These are phyloP conservation scores for Gyps fulvus DNA, from an alignment of 2,113 vertebrate species.

Conservation along the genomic window DNA sequence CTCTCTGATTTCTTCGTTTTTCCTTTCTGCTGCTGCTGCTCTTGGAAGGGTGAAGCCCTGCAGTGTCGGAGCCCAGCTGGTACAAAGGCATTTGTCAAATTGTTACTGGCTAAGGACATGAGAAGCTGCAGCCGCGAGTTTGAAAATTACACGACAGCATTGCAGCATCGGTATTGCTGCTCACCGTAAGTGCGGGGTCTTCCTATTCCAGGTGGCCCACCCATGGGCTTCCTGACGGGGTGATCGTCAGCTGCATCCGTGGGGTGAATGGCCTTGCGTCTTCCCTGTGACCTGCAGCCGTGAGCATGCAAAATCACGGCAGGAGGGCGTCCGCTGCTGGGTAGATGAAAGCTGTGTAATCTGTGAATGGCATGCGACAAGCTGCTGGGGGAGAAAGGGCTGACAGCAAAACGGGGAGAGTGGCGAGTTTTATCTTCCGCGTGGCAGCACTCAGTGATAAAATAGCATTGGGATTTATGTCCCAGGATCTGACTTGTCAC, in stretches of 20 bases:
- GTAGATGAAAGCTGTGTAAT: not conserved
- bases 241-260: rapidly evolving
- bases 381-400: not conserved
- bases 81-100: not conserved
- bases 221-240: rapidly evolving
- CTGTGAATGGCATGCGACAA: not conserved
- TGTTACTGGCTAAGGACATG: not conserved
- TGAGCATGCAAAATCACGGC: rapidly evolving
- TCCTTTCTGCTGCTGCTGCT: not conserved
- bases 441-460: not conserved
- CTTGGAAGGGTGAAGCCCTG: not conserved
- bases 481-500: not conserved
- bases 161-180: not conserved
- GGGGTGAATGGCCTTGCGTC: rapidly evolving
- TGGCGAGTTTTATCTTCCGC: not conserved
- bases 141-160: not conserved
- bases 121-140: not conserved
- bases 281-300: not conserved
- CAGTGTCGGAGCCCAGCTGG: not conserved
- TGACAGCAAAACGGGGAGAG: not conserved
- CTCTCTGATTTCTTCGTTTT: rapidly evolving
- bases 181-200: rapidly evolving
- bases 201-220: not conserved
- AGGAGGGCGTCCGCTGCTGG: rapidly evolving
- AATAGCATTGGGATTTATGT: not conserved